Evolutionary conservation across 2,113 vertebrate genomes (phyloP), one percentile per base, ranked within the genome.

Genomic region (Crotalus horridus): DNA sequence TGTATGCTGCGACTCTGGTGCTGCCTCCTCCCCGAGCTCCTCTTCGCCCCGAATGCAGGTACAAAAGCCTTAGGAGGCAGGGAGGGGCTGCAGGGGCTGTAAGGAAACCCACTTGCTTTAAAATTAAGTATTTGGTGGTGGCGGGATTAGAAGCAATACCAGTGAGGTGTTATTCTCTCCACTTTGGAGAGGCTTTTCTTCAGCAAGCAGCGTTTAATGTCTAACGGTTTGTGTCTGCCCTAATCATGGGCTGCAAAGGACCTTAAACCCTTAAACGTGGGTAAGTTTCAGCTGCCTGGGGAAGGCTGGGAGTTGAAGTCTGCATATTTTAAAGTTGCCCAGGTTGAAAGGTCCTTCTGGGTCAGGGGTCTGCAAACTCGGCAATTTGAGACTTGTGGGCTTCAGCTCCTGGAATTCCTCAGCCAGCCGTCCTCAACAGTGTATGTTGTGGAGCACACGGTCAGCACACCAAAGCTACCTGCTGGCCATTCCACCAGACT

Each of bases 301-400:
- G n/a, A 81, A 8, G 0, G n/a, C 69, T 8, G n/a, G 69, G 69
- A 39, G 15, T 81, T 39, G 69, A 39, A 81, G 15, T 81, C n/a
- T 81, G n/a, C 69, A 20, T 39, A 8, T 20, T 39, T 39, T 39
- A 20, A 39, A 81, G n/a, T 39, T 39, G 69, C 0, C n/a, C 69
- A 8, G 21, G 0, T 39, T 39, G n/a, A 39, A 20, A 0, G 1
- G 6, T 20, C n/a, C 69, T 20, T 33, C 54, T 48, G 0, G 3
- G 23, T 6, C 26, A 64, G 26, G 0, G 61, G 26, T 64, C 26
- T 64, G 61, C 61, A 64, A 12, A n/a, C 26, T 12, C 2, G 4
- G 11, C 29, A 24, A 1, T 61, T 26, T 26, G 26, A 64, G 26
- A 12, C 59, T 61, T 29, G 59, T 10, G 11, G 61, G 29, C 61